These are phyloP conservation scores for Drosophila birchii DNA, from an alignment of 2,888 invertebrate species.

Conservation along the genomic window DNA sequence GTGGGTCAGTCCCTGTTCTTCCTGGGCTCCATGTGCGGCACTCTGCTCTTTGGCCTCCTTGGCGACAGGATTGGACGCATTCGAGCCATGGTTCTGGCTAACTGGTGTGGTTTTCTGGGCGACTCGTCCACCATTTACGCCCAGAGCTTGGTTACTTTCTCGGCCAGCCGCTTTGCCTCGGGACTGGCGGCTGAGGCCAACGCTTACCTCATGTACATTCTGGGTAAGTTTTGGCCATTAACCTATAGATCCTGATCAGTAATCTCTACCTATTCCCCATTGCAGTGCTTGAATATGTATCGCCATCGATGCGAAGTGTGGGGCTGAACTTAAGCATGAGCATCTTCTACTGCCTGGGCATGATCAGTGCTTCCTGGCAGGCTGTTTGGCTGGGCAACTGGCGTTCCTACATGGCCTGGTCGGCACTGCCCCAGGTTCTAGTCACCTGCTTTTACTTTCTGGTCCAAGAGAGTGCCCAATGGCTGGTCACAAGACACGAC, in stretches of 20 bases:
- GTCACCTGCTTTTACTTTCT: constrained; percentile 85
- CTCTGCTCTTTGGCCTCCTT: constrained; percentile 86
- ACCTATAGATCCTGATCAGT: neutral
- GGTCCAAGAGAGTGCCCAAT: constrained; percentile 85
- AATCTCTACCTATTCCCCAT: constrained; percentile 2
- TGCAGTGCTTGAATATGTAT: constrained; percentile 86
- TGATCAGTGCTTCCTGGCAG: constrained; percentile 85
- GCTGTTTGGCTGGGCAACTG: constrained; percentile 85
- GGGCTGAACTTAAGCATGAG: constrained; percentile 86
- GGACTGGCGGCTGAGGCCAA: constrained; percentile 87
- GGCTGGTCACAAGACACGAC: constrained; percentile 83
- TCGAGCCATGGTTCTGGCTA: constrained; percentile 86
- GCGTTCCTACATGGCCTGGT: constrained; percentile 85
- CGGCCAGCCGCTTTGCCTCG: constrained; percentile 86
- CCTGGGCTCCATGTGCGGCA: constrained; percentile 86
- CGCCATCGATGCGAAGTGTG: constrained; percentile 86
- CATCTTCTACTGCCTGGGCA: constrained; percentile 86
- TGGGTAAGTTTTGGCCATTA: constrained; percentile 83
- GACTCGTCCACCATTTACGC: constrained; percentile 86
- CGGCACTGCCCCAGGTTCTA: constrained; percentile 85
- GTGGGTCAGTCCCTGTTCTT: constrained; percentile 87
- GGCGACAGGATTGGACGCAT: constrained; percentile 86
- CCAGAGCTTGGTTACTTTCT: constrained; percentile 84
- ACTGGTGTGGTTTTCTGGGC: constrained; percentile 86
- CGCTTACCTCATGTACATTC: constrained; percentile 87